These are phyloP conservation scores for Noctua comes DNA, from an alignment of 2,888 invertebrate species.

Conservation along the genomic window DNA sequence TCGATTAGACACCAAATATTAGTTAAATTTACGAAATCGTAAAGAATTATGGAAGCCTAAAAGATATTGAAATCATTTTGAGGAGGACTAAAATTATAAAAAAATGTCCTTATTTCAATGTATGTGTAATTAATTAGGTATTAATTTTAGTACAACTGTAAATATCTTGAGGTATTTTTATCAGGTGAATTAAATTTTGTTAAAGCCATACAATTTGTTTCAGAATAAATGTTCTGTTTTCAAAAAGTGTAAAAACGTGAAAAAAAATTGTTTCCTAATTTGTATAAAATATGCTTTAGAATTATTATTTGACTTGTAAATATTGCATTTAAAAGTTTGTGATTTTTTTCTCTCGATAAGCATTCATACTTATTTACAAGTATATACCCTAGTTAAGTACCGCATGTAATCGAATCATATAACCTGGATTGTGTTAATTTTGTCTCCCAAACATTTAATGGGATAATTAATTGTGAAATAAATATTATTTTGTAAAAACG, in stretches of 20 bases:
- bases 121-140: conserved; percentile 69
- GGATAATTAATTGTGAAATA: conserved; percentile 81
- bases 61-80: conserved; percentile 58
- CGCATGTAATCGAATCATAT: conserved; percentile 82
- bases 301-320: conserved; percentile 81
- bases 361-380: conserved; percentile 75
- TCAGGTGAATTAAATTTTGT: conserved; percentile 76
- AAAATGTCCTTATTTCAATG: conserved; percentile 65
- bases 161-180: conserved; percentile 68
- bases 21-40: conserved; percentile 80
- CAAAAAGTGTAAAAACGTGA: conserved; percentile 71
- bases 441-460: conserved; percentile 75
- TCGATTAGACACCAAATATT: conserved; percentile 88
- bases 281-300: conserved; percentile 76
- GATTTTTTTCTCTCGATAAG: conserved; percentile 80
- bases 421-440: conserved; percentile 85
- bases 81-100: conserved; percentile 50
- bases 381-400: conserved; percentile 79
- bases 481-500: conserved; percentile 84
- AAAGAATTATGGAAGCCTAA: conserved; percentile 61
- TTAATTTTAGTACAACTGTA: conserved; percentile 73
- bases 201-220: conserved; percentile 72
- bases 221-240: conserved; percentile 76
- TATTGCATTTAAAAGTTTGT: conserved; percentile 89
- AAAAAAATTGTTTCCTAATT: conserved; percentile 72